Conservation (phyloP, 2,888 invertebrate genomes). For the Eudasyphora cyanicolor region DNA sequence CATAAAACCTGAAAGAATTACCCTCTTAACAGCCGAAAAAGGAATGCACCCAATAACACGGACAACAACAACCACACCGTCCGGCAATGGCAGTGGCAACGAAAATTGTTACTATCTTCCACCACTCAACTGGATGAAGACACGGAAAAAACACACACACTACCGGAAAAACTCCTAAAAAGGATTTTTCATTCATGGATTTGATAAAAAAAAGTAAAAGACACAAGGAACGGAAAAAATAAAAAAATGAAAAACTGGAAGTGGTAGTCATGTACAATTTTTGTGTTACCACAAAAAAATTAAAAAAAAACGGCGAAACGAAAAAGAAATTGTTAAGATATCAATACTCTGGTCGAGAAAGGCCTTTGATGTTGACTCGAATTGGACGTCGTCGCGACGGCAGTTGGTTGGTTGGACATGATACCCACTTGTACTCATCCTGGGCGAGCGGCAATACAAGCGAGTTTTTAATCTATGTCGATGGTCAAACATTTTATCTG, state of each 20-base stretch:
- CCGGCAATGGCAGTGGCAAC: neutral
- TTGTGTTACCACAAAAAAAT: constrained; percentile 30
- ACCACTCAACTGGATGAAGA: constrained; percentile 26
- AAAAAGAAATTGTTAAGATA: constrained; percentile 42
- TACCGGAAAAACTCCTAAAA: constrained; percentile 54
- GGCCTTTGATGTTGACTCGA: constrained; percentile 52
- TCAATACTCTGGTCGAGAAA: constrained; percentile 31
- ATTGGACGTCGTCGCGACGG: no score
- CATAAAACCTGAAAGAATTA: constrained; percentile 52
- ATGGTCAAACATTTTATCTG: constrained; percentile 48
- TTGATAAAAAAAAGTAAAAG: constrained; percentile 47
- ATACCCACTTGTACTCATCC: neutral
- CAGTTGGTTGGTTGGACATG: neutral
- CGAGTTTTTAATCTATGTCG: constrained; percentile 53
- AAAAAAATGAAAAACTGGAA: constrained; percentile 48
- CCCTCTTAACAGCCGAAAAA: constrained; percentile 51
- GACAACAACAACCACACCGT: neutral
- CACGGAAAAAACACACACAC: constrained; percentile 22
- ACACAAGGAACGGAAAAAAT: neutral
- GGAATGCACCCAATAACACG: constrained; percentile 2
- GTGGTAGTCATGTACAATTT: constrained; percentile 47
- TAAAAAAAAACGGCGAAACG: no score
- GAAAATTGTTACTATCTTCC: constrained; percentile 13
- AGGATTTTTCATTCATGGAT: constrained; percentile 59
- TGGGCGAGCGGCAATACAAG: neutral